Evolutionary conservation across 2,888 invertebrate species (phyloP).

Genomic region (Chaitophorus viminalis): DNA sequence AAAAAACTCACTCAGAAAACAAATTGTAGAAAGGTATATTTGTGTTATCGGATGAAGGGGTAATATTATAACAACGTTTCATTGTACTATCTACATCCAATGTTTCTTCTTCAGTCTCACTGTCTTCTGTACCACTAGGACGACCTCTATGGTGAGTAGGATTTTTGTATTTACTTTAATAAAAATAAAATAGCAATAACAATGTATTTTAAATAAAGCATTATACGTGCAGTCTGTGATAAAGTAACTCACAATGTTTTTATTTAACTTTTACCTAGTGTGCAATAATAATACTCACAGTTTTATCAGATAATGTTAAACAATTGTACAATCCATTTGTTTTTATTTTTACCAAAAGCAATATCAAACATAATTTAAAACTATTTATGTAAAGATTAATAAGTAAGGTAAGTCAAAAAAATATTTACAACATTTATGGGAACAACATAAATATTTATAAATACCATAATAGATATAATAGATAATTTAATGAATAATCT

Average conservation of each 20-base stretch:
- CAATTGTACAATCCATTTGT: not conserved
- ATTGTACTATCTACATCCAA: slow-evolving; percentile 66
- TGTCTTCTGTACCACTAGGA: slow-evolving; percentile 76
- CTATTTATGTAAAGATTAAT: too few relatives aligned
- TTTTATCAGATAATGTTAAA: not conserved
- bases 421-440: too few relatives aligned
- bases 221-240: slow-evolving; percentile 40
- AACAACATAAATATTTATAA: too few relatives aligned
- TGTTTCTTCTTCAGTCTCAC: slow-evolving; percentile 80
- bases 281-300: slow-evolving; percentile 46
- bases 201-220: slow-evolving; percentile 21
- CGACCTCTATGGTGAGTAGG: slow-evolving; percentile 63
- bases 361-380: not conserved
- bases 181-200: slow-evolving; percentile 62
- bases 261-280: slow-evolving; percentile 25
- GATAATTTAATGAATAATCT: too few relatives aligned
- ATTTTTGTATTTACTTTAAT: slow-evolving; percentile 63
- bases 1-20: slow-evolving; percentile 57
- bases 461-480: too few relatives aligned
- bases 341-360: not conserved
- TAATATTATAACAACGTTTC: slow-evolving; percentile 61
- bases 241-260: slow-evolving; percentile 8
- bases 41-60: slow-evolving; percentile 57
- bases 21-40: slow-evolving; percentile 58
- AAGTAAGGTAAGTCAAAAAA: too few relatives aligned